Base-by-base conservation (phyloP, 2,888 invertebrate species). In the Liopterus haemorrhoidalis region DNA sequence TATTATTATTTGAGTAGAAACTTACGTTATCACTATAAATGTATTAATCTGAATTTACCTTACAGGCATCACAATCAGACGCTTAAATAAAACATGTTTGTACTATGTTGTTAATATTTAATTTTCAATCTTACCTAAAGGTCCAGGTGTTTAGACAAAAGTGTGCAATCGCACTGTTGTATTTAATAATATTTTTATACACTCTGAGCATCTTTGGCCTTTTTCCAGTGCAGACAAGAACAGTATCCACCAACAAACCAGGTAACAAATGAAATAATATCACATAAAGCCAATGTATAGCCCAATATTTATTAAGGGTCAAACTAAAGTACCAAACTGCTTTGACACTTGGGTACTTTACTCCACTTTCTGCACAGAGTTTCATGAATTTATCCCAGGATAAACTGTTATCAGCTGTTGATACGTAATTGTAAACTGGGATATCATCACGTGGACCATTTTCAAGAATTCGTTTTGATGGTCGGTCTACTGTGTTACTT, bases 361-460 rank as follows among this genome's bases (percentile, higher is more conserved):
- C 50, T 0, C 76, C 76, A 46, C 76, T 70, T 50, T 72, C 75
- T 11, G 69, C 65, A 42, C 78, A 78, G 50, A 73, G 58, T 0
- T 71, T 69, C 19, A 79, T 77, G 42, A 81, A 72, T 15, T 81
- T 67, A 0, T 76, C 79, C 85, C 88, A 92, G 0, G 79, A 82
- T 39, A 89, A 69, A 0, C 87, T 84, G 57, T 90, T 90, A 53
- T 86, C 79, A 2, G 76, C 75, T 0, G 89, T 85, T 0, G 89
- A 85, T 1, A 88, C 85, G 66, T 79, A 87, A 67, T 92, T 90
- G 70, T 87, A 90, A 52, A 92, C 80, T 0, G 84, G 79, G 18
- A 77, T 70, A 11, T 74, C 69, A n/a, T n/a, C n/a, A n/a, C n/a
- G n/a, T n/a, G n/a, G n/a, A n/a, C n/a, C n/a, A n/a, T n/a, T n/a